These are phyloP conservation scores for Centruroides vittatus DNA, from an alignment of 1,140 invertebrate genomes.

Conservation along the genomic window DNA sequence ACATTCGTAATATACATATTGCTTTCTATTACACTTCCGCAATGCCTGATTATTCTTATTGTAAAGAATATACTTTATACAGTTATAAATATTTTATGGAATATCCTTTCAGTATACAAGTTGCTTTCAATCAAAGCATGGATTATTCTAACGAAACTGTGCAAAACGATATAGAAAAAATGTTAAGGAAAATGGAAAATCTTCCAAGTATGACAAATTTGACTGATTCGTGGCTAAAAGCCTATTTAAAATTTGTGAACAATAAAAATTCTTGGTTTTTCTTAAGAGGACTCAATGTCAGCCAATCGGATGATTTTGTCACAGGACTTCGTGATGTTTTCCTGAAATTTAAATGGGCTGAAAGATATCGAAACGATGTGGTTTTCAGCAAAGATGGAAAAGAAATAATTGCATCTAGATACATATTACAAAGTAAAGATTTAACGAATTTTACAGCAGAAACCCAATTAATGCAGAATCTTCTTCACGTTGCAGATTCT, in stretches of 20 bases:
- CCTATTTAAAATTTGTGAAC: conserved; percentile 58
- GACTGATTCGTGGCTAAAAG: conserved; percentile 78
- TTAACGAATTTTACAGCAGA: conserved; percentile 77
- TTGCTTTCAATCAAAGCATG: conserved; percentile 62
- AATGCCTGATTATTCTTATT: too few species aligned
- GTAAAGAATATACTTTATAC: too few species aligned
- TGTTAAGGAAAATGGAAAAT: conserved; percentile 65
- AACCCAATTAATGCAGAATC: conserved; percentile 69
- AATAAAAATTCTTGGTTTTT: conserved; percentile 37
- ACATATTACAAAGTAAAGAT: conserved; percentile 74
- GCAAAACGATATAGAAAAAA: conserved; percentile 58
- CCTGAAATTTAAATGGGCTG: conserved; percentile 17
- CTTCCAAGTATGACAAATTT: conserved; percentile 66
- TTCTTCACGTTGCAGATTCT: conserved; percentile 57
- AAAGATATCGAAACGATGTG: conserved; percentile 65
- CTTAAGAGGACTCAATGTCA: conserved; percentile 49
- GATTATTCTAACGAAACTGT: conserved; percentile 67
- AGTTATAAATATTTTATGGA: conserved; percentile 63
- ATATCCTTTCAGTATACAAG: conserved; percentile 78
- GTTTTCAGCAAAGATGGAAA: conserved; percentile 58
- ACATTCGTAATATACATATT: too few species aligned
- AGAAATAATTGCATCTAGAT: conserved; percentile 63
- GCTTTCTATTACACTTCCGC: too few species aligned
- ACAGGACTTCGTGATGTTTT: conserved; percentile 48
- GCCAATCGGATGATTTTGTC: conserved; percentile 58